Base-by-base conservation (phyloP, 2,113 vertebrate genomes). In the Candoia aspera region DNA sequence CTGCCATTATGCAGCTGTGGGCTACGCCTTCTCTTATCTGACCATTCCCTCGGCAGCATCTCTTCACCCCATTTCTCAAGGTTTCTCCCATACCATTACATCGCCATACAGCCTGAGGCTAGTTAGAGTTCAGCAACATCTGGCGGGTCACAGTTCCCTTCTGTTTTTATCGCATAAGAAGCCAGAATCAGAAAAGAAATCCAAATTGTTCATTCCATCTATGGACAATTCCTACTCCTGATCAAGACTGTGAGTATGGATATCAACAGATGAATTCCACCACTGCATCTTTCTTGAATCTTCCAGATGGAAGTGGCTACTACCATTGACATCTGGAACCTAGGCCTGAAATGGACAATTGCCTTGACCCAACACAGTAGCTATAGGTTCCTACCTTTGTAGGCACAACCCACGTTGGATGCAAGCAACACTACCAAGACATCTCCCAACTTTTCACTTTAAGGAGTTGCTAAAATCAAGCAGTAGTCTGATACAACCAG, bases 401-500 rank as follows among this genome's bases (percentile, higher is more conserved):
- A 53, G 9, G 26, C 49, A 33, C 29, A 33, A 8, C 8, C 15
- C 29, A 62, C 9, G 8, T 62, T 62, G 2, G 8, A 8, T 62
- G 59, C 24, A 26, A 60, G 26, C 24, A 26, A 26, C 33, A 37
- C 68, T 73, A 73, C 73, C 1, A 9, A 29, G 15, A 15, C 55
- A 6, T 2, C 15, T 49, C 29, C 21, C 42, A 2, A 49, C 55
- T 29, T 29, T 21, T 49, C 73, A 19, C 79, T 19, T 85, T 89
- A 9, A 33, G 95, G 95, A 94, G 89, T 94, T 95, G 96, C 95
- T 92, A 93, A 21, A 95, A 96, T 96, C 94, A 88, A 15, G 55
- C 92, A 92, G 87, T 92, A 92, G 79, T 91, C 91, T 92, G 95
- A 93, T 90, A 93, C 94, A 95, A 93, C 92, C 19, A 95, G 96